These are phyloP conservation scores for Drosophila lutescens DNA, from an alignment of 2,888 invertebrate species.

Conservation along the genomic window DNA sequence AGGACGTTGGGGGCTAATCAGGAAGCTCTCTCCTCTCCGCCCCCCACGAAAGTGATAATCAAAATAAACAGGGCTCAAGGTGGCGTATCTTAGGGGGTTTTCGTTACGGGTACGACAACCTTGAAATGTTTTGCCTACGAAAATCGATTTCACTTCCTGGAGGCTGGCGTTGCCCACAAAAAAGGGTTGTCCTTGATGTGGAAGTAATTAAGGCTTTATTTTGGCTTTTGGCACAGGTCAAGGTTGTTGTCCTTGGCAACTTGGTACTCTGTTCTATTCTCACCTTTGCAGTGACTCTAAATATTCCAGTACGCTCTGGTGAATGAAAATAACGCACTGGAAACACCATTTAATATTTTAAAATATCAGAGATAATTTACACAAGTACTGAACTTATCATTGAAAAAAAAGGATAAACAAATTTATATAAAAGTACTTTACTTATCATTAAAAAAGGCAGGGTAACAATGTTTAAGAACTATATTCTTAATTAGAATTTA, in stretches of 20 bases:
- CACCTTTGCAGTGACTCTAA: neutral
- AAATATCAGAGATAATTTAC: no score
- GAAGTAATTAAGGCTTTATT: slow-evolving; percentile 66
- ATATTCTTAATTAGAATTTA: no score
- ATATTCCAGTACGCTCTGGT: neutral
- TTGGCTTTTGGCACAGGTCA: slow-evolving; percentile 70
- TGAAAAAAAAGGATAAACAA: no score
- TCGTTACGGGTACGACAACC: slow-evolving; percentile 21
- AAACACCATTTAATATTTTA: no score
- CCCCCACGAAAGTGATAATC: slow-evolving; percentile 72
- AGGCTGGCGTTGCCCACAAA: neutral
- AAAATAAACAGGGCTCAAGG: slow-evolving; percentile 75
- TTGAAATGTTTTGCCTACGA: slow-evolving; percentile 50
- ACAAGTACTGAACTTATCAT: no score
- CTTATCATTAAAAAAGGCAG: no score
- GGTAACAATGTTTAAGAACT: no score
- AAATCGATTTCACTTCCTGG: slow-evolving; percentile 56
- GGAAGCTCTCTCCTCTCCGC: slow-evolving; percentile 11
- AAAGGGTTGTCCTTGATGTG: slow-evolving; percentile 60
- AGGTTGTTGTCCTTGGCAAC: slow-evolving; percentile 40
- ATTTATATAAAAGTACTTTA: no score
- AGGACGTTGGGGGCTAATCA: slow-evolving; percentile 67
- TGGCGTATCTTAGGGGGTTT: slow-evolving; percentile 12
- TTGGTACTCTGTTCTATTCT: neutral
- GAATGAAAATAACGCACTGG: neutral